Base-by-base conservation (phyloP, 2,797 vertebrate genomes). In the Orestias chungarensis region DNA sequence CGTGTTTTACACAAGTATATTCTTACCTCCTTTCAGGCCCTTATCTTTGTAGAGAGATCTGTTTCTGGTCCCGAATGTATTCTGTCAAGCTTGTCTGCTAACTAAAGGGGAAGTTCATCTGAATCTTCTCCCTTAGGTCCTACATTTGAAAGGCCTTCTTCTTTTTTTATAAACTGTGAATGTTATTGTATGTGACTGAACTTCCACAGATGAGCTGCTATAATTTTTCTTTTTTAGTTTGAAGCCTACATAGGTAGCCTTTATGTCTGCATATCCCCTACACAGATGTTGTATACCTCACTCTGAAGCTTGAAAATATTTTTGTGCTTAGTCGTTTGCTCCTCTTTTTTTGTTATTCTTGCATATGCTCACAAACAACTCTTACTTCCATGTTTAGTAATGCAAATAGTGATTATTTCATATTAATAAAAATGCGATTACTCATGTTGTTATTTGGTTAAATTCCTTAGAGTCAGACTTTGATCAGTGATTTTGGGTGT, bases 221-320 rank as follows among this genome's bases (percentile, higher is more conserved):
- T 82, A 85, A 85, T 78, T 70, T 82, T 82, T 88, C 69, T 81
- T 84, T 87, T 80, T 84, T 68, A 85, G 86, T 86, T 88, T 83
- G 88, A 86, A 87, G 80, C 71, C 72, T 35, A 79, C 69, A 71
- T 70, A 66, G 70, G 69, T 54, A 64, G 70, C 85, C 81, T 88
- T 90, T 80, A 79, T 85, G 77, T 80, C 88, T 83, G 35, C 18
- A 20, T 47, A 23, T 47, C 5, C 46, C 0, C 49, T 29, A 54
- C 50, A 25, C 20, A 31, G 15, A n/a, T 9, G 14, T 5, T 69
- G 76, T 86, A 71, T 70, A 43, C 67, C 74, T 81, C 64, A 50
- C 80, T 82, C 85, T n/a, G 40, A 14, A 83, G 85, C 81, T 72
- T 87, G 91, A 90, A 93, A 93, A 90, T 79, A 65, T 90, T 88